Conservation (phyloP, 1,140 invertebrate species). For the Tribolium madens region DNA sequence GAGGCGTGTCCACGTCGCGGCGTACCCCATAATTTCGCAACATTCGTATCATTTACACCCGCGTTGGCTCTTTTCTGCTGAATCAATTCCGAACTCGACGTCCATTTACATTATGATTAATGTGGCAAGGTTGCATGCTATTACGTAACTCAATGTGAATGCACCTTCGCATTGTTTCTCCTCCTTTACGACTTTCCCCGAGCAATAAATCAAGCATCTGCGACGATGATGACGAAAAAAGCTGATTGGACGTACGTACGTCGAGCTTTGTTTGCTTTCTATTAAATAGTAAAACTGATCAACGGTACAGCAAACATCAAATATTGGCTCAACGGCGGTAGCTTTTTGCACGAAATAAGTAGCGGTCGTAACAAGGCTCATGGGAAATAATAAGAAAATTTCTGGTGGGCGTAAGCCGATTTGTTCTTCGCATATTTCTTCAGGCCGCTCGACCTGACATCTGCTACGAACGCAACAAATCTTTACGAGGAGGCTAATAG, state of each 20-base stretch:
- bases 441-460: slow-evolving; percentile 9
- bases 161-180: slow-evolving; percentile 21
- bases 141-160: slow-evolving; percentile 28
- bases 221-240: neutral
- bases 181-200: neutral
- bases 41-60: slow-evolving; percentile 29
- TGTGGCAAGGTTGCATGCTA: slow-evolving; percentile 20
- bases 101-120: slow-evolving; percentile 25
- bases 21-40: slow-evolving; percentile 20
- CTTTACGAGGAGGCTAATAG: slow-evolving; percentile 21
- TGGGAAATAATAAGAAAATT: slow-evolving; percentile 38
- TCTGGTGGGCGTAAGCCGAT: slow-evolving; percentile 32
- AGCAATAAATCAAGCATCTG: slow-evolving; percentile 27
- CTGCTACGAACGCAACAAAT: slow-evolving; percentile 27
- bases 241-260: neutral
- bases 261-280: slow-evolving; percentile 18
- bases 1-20: neutral
- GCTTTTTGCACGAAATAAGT: neutral
- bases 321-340: slow-evolving; percentile 1
- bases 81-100: slow-evolving; percentile 18
- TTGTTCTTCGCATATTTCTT: slow-evolving; percentile 34
- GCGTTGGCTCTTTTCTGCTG: neutral
- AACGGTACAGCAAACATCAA: neutral
- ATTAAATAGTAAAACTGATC: slow-evolving; percentile 34
- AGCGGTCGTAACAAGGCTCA: slow-evolving; percentile 27